These are phyloP conservation scores for Apotomis betuletana DNA, from an alignment of 2,888 invertebrate genomes.

Conservation along the genomic window DNA sequence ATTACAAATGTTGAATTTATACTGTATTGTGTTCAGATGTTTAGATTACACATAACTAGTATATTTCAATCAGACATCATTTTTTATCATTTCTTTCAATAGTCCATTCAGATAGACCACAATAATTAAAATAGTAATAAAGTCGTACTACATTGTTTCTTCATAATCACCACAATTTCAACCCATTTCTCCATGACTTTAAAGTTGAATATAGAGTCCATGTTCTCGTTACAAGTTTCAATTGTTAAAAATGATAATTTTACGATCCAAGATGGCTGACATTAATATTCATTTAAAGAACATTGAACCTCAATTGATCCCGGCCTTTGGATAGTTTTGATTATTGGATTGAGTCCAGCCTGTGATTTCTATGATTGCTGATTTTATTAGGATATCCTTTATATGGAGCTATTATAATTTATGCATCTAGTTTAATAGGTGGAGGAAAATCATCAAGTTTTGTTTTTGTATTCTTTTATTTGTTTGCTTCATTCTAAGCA, in stretches of 20 bases:
- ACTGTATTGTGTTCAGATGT: not conserved
- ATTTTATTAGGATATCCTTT: constrained; percentile 1
- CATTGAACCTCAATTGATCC: constrained; percentile 38
- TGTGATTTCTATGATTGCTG: constrained; percentile 4
- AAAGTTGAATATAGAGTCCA: not conserved
- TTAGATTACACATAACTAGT: not conserved
- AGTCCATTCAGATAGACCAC: not conserved
- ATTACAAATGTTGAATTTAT: too few relatives aligned
- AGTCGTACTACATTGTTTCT: not conserved
- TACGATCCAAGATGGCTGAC: constrained; percentile 32
- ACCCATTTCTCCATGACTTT: not conserved
- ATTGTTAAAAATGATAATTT: constrained; percentile 43
- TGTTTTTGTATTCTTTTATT: too few relatives aligned
- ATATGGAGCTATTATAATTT: not conserved
- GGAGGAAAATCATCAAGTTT: too few relatives aligned
- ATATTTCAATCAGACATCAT: not conserved
- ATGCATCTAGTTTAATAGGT: too few relatives aligned
- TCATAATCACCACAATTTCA: not conserved
- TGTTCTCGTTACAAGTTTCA: constrained; percentile 12
- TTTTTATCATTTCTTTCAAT: not conserved
- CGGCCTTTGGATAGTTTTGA: constrained; percentile 22
- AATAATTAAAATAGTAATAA: constrained; percentile 6
- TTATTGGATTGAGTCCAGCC: constrained; percentile 8
- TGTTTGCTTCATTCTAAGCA: too few relatives aligned
- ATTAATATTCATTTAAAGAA: constrained; percentile 41